Conservation (phyloP, 2,113 vertebrate species). For the Serilophus lunatus region DNA sequence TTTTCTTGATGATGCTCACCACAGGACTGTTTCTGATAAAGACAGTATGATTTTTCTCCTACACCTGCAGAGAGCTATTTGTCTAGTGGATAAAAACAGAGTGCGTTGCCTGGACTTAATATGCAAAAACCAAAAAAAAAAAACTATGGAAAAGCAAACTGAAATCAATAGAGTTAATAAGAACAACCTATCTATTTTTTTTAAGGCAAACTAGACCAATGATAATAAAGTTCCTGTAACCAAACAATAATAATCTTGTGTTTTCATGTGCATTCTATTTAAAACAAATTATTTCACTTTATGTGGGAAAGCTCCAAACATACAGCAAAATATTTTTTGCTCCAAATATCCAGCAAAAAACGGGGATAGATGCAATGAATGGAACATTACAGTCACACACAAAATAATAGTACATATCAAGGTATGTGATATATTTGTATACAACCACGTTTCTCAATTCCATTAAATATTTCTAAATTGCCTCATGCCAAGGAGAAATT, state of each 20-base stretch:
- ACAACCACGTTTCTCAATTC: not conserved
- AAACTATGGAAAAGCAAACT: not conserved
- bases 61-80: not conserved
- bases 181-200: not conserved
- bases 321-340: too few species aligned
- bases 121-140: not conserved
- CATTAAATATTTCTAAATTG: constrained; percentile 5
- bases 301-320: not conserved
- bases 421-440: not conserved
- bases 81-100: not conserved
- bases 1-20: not conserved
- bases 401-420: not conserved
- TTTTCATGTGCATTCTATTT: not conserved
- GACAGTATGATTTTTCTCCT: not conserved
- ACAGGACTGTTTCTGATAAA: not conserved
- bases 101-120: not conserved
- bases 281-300: not conserved
- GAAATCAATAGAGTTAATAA: not conserved
- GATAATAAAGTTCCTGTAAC: not conserved
- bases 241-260: not conserved
- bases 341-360: not conserved
- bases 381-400: not conserved
- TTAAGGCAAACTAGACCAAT: not conserved
- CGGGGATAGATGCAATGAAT: not conserved
- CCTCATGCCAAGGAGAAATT: not conserved